Conservation (phyloP, 2,113 vertebrate genomes). For the Vulpes lagopus region DNA sequence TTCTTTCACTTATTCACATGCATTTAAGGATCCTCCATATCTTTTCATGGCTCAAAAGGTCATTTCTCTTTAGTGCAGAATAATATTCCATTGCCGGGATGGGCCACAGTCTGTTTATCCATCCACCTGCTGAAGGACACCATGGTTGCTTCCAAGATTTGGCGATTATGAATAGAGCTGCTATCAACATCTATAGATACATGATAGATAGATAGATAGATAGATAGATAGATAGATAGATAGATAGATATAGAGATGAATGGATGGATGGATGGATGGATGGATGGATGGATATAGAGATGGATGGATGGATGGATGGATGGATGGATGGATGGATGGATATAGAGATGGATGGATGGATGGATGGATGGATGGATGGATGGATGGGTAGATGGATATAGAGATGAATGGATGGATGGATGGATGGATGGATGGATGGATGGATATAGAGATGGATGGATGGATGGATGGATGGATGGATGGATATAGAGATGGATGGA, state of each 20-base stretch:
- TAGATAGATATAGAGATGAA: neutral
- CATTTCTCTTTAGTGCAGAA: neutral
- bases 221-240: no score
- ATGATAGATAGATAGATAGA: no score
- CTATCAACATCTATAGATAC: neutral
- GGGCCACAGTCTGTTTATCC: neutral
- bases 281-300: no score
- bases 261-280: neutral
- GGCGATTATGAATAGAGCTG: neutral
- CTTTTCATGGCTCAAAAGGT: neutral
- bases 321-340: neutral
- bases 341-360: neutral
- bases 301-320: neutral
- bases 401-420: neutral
- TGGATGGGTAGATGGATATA: neutral
- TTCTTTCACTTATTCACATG: neutral
- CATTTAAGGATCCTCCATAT: neutral
- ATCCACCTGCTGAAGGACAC: neutral
- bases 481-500: no score
- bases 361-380: accelerated
- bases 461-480: neutral
- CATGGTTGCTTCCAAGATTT: neutral
- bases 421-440: no score
- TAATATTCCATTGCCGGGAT: neutral
- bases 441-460: no score